Base-by-base conservation (phyloP, 2,888 invertebrate species). In the Drosophila borborema region DNA sequence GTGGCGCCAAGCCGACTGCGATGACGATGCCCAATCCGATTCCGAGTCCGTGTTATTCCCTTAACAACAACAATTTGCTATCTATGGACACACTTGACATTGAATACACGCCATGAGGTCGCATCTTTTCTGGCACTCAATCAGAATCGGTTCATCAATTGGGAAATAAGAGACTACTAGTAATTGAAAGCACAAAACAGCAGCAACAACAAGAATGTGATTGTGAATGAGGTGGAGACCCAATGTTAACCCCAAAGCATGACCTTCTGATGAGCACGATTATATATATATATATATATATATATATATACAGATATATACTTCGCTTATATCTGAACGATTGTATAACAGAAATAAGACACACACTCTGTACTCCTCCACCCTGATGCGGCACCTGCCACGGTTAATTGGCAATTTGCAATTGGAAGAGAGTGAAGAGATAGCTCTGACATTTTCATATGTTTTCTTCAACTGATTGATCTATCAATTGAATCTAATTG, bases 401-500 rank as follows among this genome's bases (percentile, higher is more conserved):
- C 65, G 72, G 64, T 87, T 89, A 84, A 85, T 89, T 85, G 87
- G 18, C 58, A 79, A 78, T 82, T 71, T 66, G 66, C 51, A 49
- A 36, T 49, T 40, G 28, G 65, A 23, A 34, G 18, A 28, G 53
- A 18, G 20, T 3, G 16, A 14, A 16, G 46, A 46, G 58, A 23
- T 34, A 28, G 38, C 31, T 65, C 53, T 58, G 78, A 62, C 74
- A 68, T 56, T 74, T 78, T 23, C 51, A 55, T 62, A 23, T 18
- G 31, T 28, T 14, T 12, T 36, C 43, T 56, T 54, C 16, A 2
- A 16, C 60, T 60, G 66, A 80, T 64, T 31, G 66, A 77, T 62
- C 23, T 58, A 84, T 88, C 83, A 84, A 85, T 85, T 85, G 87
- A 81, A 62, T 84, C 74, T 84, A 80, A 85, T 85, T 85, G 83